A percentile compares a stretch with the other conserved stretches of the same genome.
Evolutionary conservation across 2,113 vertebrate species (phyloP).

Genomic region (Tautogolabrus adspersus): DNA sequence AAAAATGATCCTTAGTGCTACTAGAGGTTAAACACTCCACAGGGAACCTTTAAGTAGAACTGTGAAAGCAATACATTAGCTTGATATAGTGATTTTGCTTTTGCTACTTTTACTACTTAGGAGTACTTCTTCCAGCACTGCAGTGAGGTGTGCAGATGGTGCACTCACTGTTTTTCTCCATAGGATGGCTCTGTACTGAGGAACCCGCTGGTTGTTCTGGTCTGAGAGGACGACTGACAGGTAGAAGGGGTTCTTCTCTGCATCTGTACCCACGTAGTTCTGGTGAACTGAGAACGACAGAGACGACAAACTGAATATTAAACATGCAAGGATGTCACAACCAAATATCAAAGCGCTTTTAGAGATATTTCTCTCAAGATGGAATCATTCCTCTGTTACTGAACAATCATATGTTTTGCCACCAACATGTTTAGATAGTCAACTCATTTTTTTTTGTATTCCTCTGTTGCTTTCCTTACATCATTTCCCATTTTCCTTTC

Average conservation of each 20-base stretch:
- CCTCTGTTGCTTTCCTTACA: background rate
- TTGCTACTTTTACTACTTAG: too few relatives aligned
- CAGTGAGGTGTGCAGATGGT: background rate
- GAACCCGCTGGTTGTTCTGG: constrained; percentile 96
- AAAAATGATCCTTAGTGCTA: too few relatives aligned
- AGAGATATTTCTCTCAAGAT: too few relatives aligned
- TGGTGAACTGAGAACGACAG: constrained; percentile 89
- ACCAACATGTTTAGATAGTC: too few relatives aligned
- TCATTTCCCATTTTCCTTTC: constrained; percentile 2
- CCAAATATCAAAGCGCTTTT: background rate
- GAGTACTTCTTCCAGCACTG: too few relatives aligned
- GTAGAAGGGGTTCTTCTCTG: constrained; percentile 97
- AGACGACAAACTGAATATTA: background rate
- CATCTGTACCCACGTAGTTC: constrained; percentile 95
- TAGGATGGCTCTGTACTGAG: constrained; percentile 96
- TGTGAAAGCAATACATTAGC: too few relatives aligned
- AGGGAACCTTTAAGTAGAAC: too few relatives aligned
- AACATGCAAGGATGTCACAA: background rate
- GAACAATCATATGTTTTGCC: too few relatives aligned
- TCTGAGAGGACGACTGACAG: constrained; percentile 97
- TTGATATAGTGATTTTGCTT: too few relatives aligned
- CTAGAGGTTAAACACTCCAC: too few relatives aligned
- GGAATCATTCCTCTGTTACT: too few relatives aligned
- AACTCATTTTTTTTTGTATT: background rate
- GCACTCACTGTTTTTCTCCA: constrained; percentile 95